Percentiles rank a stretch among this genome's conserved stretches.
These are phyloP conservation scores for Palloptera scutellata DNA, from an alignment of 2,888 invertebrate species.

Conservation along the genomic window DNA sequence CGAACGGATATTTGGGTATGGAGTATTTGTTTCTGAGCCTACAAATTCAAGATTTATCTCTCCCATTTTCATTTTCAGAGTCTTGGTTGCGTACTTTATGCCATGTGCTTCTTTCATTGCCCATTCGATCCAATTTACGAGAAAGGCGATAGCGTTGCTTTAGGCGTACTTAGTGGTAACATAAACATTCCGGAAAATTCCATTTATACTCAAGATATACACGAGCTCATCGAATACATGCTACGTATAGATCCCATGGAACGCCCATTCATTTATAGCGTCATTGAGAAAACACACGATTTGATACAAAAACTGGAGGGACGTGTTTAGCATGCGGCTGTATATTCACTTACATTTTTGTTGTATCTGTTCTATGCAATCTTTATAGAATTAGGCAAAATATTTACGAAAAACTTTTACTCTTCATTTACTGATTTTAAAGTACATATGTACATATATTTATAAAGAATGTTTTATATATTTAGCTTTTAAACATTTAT, in stretches of 20 bases:
- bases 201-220: conserved; percentile 73
- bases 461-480: not conserved
- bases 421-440: too few species aligned
- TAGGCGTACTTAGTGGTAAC: conserved; percentile 82
- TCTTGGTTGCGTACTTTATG: conserved; percentile 84
- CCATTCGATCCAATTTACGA: conserved; percentile 87
- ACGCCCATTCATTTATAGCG: conserved; percentile 78
- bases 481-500: conserved; percentile 10
- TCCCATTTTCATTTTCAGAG: conserved; percentile 67
- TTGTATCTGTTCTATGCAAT: conserved; percentile 18
- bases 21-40: not conserved
- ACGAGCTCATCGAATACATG: conserved; percentile 75
- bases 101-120: conserved; percentile 84
- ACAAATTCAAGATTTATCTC: not conserved
- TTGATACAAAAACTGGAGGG: conserved; percentile 69
- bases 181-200: conserved; percentile 75
- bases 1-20: conserved; percentile 82
- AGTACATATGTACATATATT: too few species aligned
- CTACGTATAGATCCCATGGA: conserved; percentile 79
- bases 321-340: conserved; percentile 64
- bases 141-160: conserved; percentile 84
- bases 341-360: not conserved
- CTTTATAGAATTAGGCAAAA: conserved; percentile 2
- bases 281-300: conserved; percentile 71
- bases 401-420: too few species aligned